Conservation (phyloP, 2,888 invertebrate species). For the Meteorus colon region DNA sequence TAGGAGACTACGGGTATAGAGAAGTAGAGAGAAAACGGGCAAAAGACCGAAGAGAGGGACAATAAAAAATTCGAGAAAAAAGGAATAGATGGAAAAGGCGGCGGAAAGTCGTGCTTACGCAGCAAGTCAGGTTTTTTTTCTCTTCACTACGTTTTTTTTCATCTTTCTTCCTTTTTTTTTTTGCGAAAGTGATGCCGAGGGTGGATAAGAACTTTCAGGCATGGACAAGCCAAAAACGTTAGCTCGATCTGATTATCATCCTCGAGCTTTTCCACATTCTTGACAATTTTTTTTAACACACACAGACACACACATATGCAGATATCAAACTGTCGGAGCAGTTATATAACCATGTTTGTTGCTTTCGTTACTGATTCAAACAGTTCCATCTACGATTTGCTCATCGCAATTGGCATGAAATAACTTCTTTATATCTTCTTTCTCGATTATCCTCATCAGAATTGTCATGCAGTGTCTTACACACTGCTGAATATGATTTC, state of each 20-base stretch:
- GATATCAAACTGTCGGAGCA: no score
- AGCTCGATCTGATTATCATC: background rate
- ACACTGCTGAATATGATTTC: background rate
- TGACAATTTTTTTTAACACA: background rate
- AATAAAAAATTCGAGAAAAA: slow-evolving; percentile 37
- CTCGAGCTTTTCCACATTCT: slow-evolving; percentile 16
- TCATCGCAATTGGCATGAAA: background rate
- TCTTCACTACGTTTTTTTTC: slow-evolving; percentile 19
- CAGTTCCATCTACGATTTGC: background rate
- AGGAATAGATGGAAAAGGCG: slow-evolving; percentile 39
- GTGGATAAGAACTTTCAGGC: slow-evolving; percentile 35
- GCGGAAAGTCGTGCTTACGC: slow-evolving; percentile 44
- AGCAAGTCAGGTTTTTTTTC: slow-evolving; percentile 33
- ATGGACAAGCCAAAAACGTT: slow-evolving; percentile 14
- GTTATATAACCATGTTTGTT: no score
- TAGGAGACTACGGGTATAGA: slow-evolving; percentile 34
- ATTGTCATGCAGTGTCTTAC: background rate
- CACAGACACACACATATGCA: background rate
- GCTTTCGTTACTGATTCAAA: background rate
- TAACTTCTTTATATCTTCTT: background rate
- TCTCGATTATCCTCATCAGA: background rate
- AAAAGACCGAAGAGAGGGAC: slow-evolving; percentile 33
- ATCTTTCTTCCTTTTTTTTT: slow-evolving; percentile 11
- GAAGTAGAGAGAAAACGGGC: slow-evolving; percentile 39
- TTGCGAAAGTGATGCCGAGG: slow-evolving; percentile 31